These are phyloP conservation scores for Muntiacus reevesi DNA, from an alignment of 2,113 vertebrate species.

Conservation along the genomic window DNA sequence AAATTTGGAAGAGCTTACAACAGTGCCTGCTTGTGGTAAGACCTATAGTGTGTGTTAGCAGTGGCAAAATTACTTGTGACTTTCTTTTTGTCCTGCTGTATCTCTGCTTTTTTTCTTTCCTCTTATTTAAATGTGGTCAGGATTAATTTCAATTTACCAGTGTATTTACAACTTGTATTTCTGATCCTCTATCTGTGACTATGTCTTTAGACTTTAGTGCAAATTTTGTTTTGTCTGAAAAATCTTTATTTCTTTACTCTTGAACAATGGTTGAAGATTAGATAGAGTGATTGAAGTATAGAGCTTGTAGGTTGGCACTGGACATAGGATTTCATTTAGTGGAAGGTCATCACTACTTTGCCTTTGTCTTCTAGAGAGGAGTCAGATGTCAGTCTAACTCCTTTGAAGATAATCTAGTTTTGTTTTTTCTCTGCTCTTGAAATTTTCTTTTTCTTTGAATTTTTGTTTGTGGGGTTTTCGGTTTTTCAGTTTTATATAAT, in stretches of 20 bases:
- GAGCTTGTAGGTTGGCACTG: neutral
- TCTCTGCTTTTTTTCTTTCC: neutral
- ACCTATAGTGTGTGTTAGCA: neutral
- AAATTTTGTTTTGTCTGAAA: neutral
- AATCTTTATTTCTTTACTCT: neutral
- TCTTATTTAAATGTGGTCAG: neutral
- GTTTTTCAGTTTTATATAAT: neutral
- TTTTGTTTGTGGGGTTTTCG: neutral
- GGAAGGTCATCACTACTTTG: neutral
- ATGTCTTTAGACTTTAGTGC: neutral
- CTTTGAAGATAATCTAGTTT: neutral
- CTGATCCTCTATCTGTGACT: neutral
- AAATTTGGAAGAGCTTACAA: neutral
- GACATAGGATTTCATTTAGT: neutral
- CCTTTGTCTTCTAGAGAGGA: neutral
- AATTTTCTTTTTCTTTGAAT: neutral
- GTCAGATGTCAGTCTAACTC: neutral
- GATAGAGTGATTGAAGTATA: neutral
- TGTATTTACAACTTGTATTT: neutral
- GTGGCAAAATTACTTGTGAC: neutral
- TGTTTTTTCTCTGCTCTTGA: neutral
- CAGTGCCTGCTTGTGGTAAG: neutral
- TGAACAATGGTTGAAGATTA: neutral
- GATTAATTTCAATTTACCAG: neutral
- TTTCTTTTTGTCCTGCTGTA: neutral